Evolutionary conservation across 1,140 invertebrate species (phyloP).

Genomic region (Solen grandis): DNA sequence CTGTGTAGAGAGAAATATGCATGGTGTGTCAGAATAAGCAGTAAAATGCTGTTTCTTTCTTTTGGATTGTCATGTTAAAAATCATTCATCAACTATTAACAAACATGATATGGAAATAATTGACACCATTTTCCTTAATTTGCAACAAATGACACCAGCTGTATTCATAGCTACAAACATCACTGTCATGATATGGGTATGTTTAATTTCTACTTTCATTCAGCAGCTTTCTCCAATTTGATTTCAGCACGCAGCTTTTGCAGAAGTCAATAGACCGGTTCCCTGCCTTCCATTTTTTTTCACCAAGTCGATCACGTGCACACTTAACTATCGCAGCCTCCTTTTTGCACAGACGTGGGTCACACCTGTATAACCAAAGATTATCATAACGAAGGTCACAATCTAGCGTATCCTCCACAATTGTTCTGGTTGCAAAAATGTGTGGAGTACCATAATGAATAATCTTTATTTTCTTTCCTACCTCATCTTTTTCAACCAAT

Average conservation of each 20-base stretch:
- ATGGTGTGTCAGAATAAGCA: too few relatives aligned
- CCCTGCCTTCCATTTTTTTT: background rate
- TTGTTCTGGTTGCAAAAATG: slow-evolving; percentile 8
- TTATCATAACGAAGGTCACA: background rate
- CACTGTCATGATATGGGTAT: too few relatives aligned
- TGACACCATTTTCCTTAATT: too few relatives aligned
- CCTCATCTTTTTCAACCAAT: slow-evolving; percentile 5
- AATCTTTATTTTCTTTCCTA: slow-evolving; percentile 18
- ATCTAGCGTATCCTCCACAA: background rate
- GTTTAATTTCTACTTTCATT: too few relatives aligned
- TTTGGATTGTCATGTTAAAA: too few relatives aligned
- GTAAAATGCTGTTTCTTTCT: too few relatives aligned
- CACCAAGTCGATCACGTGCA: background rate
- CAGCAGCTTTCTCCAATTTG: too few relatives aligned
- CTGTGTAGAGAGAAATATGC: too few relatives aligned
- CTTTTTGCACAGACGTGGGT: background rate
- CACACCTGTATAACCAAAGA: background rate
- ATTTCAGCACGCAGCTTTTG: background rate
- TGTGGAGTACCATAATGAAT: slow-evolving; percentile 45
- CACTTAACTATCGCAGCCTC: background rate
- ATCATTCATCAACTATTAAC: too few relatives aligned
- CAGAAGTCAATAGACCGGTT: background rate
- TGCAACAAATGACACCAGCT: too few relatives aligned
- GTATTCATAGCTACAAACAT: too few relatives aligned
- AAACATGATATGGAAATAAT: too few relatives aligned